A percentile compares a stretch with the other conserved stretches of the same genome.
phyloP scores from a whole-genome alignment of 2,113 vertebrate species.

The Aix galericulata region DNA sequence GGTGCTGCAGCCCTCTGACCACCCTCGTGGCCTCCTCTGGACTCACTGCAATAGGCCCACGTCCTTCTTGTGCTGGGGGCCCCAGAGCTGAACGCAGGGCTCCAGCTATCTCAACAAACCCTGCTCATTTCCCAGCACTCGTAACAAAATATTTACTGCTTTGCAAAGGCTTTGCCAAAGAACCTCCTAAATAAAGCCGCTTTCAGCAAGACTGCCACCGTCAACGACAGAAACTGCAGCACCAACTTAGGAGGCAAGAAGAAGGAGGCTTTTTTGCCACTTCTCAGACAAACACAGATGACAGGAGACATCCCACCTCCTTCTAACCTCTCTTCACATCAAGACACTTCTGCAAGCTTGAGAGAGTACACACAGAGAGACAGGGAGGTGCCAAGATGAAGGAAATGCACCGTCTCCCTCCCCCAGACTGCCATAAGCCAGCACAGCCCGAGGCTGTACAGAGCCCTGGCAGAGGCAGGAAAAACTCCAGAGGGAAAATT shows the following conservation, averaged over 20 bases:
- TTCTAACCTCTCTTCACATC: not conserved
- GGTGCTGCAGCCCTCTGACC: too few relatives aligned
- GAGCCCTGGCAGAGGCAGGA: not conserved
- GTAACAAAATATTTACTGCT: not conserved
- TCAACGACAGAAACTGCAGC: not conserved
- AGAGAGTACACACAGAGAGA: not conserved
- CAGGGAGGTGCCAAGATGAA: not conserved
- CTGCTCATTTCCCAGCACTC: not conserved
- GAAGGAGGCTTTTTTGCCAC: not conserved
- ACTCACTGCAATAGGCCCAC: too few relatives aligned
- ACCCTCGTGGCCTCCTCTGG: too few relatives aligned
- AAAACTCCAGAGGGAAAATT: not conserved
- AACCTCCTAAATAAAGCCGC: not conserved
- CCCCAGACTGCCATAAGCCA: not conserved
- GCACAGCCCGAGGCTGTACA: not conserved
- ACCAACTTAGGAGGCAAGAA: not conserved
- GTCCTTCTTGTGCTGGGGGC: too few relatives aligned
- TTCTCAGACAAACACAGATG: not conserved
- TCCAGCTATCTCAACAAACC: not conserved
- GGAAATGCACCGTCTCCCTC: not conserved
- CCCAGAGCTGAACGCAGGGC: too few relatives aligned
- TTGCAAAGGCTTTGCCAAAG: not conserved
- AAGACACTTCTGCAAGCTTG: not conserved
- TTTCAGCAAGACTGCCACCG: not conserved
- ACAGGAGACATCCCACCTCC: not conserved